Conservation (phyloP, 2,113 vertebrate genomes). For the Pterocles gutturalis region DNA sequence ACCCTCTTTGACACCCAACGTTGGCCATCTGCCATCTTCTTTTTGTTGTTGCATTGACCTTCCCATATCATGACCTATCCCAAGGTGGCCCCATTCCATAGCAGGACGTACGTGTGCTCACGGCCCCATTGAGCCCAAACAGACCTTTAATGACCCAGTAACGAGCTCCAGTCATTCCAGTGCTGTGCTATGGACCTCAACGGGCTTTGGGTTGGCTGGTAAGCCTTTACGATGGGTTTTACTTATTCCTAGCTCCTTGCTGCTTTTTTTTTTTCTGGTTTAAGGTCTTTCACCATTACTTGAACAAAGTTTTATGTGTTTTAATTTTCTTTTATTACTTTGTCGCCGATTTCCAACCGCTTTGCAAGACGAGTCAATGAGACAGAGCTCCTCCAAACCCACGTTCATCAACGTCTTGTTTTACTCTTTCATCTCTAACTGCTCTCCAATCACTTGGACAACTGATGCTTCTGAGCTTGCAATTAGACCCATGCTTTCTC, state of each 20-base stretch:
- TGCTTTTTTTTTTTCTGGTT: neutral
- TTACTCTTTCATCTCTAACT: slow-evolving; percentile 51
- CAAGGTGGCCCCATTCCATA: neutral
- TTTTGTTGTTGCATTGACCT: rapidly evolving
- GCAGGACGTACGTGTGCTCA: rapidly evolving
- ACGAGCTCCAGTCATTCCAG: neutral
- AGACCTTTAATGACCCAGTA: neutral
- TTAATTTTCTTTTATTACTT: slow-evolving; percentile 73
- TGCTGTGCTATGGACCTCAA: neutral
- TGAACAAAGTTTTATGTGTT: slow-evolving; percentile 44
- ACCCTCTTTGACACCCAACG: rapidly evolving
- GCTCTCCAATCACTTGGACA: slow-evolving; percentile 51
- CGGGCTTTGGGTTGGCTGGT: neutral
- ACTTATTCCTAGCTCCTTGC: neutral
- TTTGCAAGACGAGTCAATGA: slow-evolving; percentile 29
- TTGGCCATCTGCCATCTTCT: rapidly evolving
- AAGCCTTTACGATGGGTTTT: neutral
- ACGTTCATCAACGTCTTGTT: slow-evolving; percentile 61
- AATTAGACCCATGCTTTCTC: slow-evolving; percentile 51
- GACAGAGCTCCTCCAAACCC: slow-evolving; percentile 41
- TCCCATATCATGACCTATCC: rapidly evolving
- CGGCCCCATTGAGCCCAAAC: rapidly evolving
- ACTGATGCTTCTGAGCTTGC: slow-evolving; percentile 37
- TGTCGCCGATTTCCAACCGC: slow-evolving; percentile 16
- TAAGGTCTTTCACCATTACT: neutral